Percentiles rank a stretch among this genome's conserved stretches.
Conservation (phyloP, 2,888 invertebrate genomes). For the Melanophora roralis region DNA sequence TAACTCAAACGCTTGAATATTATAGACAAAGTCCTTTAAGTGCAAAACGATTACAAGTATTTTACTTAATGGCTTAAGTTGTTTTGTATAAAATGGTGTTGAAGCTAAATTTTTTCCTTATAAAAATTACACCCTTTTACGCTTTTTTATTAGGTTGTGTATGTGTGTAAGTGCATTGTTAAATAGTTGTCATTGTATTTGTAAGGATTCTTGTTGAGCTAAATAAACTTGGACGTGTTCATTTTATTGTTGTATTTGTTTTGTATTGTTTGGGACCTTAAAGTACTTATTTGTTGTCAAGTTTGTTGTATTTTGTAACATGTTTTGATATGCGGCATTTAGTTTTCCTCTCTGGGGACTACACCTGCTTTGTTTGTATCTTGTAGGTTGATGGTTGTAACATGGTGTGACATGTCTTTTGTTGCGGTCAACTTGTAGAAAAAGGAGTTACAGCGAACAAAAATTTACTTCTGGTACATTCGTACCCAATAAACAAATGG, state of each 20-base stretch:
- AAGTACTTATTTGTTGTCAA: not conserved
- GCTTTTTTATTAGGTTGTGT: not conserved
- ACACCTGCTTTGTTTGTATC: slow-evolving; percentile 59
- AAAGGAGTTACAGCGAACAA: slow-evolving; percentile 14
- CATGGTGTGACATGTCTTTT: slow-evolving; percentile 75
- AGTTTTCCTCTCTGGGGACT: slow-evolving; percentile 40
- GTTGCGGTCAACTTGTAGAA: slow-evolving; percentile 72
- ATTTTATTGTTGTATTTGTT: not conserved
- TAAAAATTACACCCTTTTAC: slow-evolving; percentile 40
- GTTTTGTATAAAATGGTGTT: not conserved
- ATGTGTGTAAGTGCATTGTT: too few species aligned
- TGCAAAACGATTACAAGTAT: not conserved
- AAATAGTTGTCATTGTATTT: not conserved
- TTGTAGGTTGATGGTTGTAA: slow-evolving; percentile 65
- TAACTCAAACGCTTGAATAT: slow-evolving; percentile 17
- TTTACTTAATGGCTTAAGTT: slow-evolving; percentile 13
- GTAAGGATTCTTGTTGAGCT: not conserved
- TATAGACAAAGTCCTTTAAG: not conserved
- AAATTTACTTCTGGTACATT: slow-evolving; percentile 57
- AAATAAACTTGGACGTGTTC: slow-evolving; percentile 34
- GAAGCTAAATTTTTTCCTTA: not conserved
- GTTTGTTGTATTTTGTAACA: not conserved
- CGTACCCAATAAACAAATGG: too few species aligned
- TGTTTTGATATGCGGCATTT: slow-evolving; percentile 48
- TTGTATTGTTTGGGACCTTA: not conserved